phyloP scores from a whole-genome alignment of 2,888 invertebrate genomes.

The Folsomia manolachei region DNA sequence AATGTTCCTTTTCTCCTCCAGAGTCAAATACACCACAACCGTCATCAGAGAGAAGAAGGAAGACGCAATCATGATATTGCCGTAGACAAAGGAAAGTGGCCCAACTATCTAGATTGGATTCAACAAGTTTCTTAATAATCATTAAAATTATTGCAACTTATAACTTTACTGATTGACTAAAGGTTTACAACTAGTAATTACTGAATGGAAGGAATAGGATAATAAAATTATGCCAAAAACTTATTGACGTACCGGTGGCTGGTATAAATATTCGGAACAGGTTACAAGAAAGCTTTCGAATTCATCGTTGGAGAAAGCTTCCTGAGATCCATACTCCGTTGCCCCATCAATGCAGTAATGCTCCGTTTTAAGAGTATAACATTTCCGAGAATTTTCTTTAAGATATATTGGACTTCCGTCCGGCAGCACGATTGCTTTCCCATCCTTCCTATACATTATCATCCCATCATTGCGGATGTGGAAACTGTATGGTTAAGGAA shows the following conservation, averaged over 20 bases:
- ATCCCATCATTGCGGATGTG: slow-evolving; percentile 31
- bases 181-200: no score
- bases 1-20: slow-evolving; percentile 37
- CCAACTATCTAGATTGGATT: slow-evolving; percentile 36
- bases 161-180: no score
- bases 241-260: background rate
- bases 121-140: no score
- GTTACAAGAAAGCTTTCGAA: slow-evolving; percentile 35
- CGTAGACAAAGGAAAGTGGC: slow-evolving; percentile 35
- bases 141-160: no score
- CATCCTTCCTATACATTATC: slow-evolving; percentile 33
- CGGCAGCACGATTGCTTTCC: slow-evolving; percentile 25
- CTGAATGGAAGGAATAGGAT: no score
- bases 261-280: slow-evolving; percentile 27
- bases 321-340: slow-evolving; percentile 29
- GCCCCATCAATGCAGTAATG: slow-evolving; percentile 39
- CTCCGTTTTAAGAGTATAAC: slow-evolving; percentile 30
- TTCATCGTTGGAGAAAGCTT: slow-evolving; percentile 32
- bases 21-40: slow-evolving; percentile 26
- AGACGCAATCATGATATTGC: slow-evolving; percentile 35
- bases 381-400: slow-evolving; percentile 25
- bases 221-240: background rate
- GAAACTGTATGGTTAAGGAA: slow-evolving; percentile 23
- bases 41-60: slow-evolving; percentile 35
- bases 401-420: slow-evolving; percentile 22